These are phyloP conservation scores for Dorcus parallelipipedus DNA, from an alignment of 2,888 invertebrate species.

Conservation along the genomic window DNA sequence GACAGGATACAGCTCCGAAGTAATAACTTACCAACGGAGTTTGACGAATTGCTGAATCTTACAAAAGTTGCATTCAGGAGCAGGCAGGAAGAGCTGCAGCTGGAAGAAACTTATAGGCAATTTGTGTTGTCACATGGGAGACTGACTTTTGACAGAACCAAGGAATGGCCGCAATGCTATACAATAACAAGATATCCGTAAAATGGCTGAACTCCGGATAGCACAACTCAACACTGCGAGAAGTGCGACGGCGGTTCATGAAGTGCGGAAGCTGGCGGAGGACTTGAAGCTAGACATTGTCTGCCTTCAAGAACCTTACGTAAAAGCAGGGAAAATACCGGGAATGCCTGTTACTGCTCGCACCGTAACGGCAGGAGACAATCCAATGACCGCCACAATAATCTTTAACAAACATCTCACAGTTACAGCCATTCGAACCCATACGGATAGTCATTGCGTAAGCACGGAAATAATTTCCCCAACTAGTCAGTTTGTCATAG, in stretches of 20 bases:
- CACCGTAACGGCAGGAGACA: too few relatives aligned
- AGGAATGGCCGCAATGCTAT: too few relatives aligned
- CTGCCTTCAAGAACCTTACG: too few relatives aligned
- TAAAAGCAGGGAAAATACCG: too few relatives aligned
- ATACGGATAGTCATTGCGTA: background rate
- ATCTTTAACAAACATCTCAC: background rate
- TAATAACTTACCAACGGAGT: background rate
- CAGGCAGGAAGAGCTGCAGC: constrained; percentile 1
- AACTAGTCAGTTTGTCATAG: background rate
- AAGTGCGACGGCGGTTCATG: too few relatives aligned
- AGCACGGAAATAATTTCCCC: background rate
- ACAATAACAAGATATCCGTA: background rate
- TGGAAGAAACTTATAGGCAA: background rate
- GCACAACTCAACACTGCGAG: too few relatives aligned
- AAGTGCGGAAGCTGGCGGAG: too few relatives aligned
- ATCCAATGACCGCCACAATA: too few relatives aligned
- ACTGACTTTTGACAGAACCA: background rate
- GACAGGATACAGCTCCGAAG: constrained; percentile 4
- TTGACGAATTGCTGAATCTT: background rate
- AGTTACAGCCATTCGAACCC: background rate
- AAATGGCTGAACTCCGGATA: background rate
- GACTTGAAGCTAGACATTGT: too few relatives aligned
- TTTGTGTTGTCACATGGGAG: constrained; percentile 8
- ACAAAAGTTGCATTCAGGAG: background rate
- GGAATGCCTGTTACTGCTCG: too few relatives aligned